Conservation (phyloP, 2,797 vertebrate species). For the Emys orbicularis region DNA sequence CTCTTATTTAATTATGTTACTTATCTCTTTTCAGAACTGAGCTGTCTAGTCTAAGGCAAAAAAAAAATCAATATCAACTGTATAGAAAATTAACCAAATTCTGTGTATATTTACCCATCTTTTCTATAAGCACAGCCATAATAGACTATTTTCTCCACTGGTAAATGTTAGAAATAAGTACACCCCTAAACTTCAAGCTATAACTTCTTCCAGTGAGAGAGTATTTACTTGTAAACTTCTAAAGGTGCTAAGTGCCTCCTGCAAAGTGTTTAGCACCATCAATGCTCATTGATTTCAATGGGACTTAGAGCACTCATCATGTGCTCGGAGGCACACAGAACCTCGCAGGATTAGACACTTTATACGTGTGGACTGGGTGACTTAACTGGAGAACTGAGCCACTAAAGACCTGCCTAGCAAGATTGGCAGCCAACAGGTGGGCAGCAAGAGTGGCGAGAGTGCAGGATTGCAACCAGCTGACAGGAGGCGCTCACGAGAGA, state of each 20-base stretch:
- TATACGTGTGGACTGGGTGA: not conserved
- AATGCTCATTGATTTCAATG: not conserved
- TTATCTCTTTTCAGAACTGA: conserved; percentile 50
- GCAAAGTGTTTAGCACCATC: not conserved
- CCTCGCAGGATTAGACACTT: not conserved
- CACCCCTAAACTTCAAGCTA: not conserved
- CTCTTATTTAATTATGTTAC: conserved; percentile 45
- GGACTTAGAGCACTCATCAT: not conserved
- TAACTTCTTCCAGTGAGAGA: not conserved
- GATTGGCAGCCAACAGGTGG: too few species aligned
- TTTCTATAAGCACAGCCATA: conserved; percentile 8
- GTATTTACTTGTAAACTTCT: not conserved
- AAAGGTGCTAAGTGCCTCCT: not conserved
- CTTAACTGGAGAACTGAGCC: not conserved
- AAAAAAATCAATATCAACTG: conserved; percentile 27
- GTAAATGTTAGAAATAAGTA: not conserved
- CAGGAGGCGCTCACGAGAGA: not conserved
- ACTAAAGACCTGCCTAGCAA: not conserved
- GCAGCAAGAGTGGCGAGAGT: too few species aligned
- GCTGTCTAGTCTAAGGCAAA: not conserved
- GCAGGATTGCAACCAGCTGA: not conserved
- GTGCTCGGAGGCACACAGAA: not conserved
- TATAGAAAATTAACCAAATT: conserved; percentile 48
- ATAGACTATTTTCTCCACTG: conserved; percentile 11
- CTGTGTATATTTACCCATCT: not conserved